These are phyloP conservation scores for Cygnus atratus DNA, from an alignment of 2,113 vertebrate genomes.

Conservation along the genomic window DNA sequence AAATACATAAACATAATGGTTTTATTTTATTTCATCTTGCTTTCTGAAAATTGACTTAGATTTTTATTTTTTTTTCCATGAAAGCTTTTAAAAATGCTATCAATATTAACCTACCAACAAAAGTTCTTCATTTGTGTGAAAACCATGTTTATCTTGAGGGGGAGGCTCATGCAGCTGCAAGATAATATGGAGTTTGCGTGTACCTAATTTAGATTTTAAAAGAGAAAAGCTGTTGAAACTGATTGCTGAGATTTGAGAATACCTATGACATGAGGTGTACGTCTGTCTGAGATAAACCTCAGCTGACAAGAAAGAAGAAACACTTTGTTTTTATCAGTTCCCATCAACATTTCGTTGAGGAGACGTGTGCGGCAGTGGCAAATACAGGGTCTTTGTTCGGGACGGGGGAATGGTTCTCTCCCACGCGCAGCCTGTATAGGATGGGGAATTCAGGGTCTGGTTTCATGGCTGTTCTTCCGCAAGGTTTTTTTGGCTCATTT, in stretches of 20 bases:
- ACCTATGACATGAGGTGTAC: background rate
- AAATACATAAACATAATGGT: background rate
- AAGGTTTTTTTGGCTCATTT: background rate
- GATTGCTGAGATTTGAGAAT: background rate
- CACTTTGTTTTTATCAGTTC: background rate
- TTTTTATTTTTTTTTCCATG: background rate
- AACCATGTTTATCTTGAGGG: background rate
- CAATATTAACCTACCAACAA: background rate
- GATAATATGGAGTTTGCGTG: background rate
- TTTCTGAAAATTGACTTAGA: background rate
- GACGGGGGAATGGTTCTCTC: background rate
- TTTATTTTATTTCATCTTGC: background rate
- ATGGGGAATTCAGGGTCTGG: background rate
- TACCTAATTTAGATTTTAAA: background rate
- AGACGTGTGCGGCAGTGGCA: background rate
- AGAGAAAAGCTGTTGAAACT: background rate
- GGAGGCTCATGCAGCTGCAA: background rate
- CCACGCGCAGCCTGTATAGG: background rate
- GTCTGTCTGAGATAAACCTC: background rate
- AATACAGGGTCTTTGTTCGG: accelerated
- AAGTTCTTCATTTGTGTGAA: background rate
- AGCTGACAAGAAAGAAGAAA: background rate
- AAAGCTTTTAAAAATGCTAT: background rate
- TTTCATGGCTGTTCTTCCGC: background rate
- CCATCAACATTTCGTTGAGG: background rate